Base-by-base conservation (phyloP, 1,140 invertebrate genomes). In the Calephelis nemesis region DNA sequence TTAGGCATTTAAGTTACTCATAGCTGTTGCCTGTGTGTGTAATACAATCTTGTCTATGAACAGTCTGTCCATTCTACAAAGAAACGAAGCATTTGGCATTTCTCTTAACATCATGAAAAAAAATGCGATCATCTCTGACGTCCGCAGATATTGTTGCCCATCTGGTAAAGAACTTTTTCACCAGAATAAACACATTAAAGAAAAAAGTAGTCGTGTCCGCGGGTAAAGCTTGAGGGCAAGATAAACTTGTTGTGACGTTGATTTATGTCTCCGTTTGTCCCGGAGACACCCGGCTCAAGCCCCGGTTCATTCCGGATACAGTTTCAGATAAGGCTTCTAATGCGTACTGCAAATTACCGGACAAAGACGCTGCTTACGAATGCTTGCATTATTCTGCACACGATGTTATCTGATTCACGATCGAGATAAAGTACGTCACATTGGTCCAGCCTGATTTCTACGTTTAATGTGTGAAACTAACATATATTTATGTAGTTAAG, bases 231-330 rank as follows among this genome's bases (percentile, higher is more conserved):
- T 75, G 75, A 77, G 82, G 77, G 74, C 79, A 78, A 76, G 82
- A 86, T 84, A 83, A 86, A 84, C 78, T 82, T 79, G 52, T 78
- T 74, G 74, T 81, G 82, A 86, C 84, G 71, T 84, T 86, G 84
- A 86, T 86, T 86, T 86, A 86, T 86, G 82, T 82, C 77, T 83
- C 76, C 75, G 81, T 84, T 83, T 86, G 83, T 85, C 75, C 70
- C 79, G 74, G 82, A 77, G 77, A 83, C 74, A 72, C 73, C 73
- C 73, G 62, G 42, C 69, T 75, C 69, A 75, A 79, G 79, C 74
- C 75, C 71, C 75, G 74, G 76, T 76, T 79, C 77, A 77, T 84
- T 74, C 72, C 78, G 74, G 82, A 78, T 75, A 75, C 70, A 74
- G 74, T 75, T 76, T 80, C 81, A 77, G 84, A 86, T 86, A 86